Base-by-base conservation (phyloP, 1,140 invertebrate genomes). In the Gryon sp. region DNA sequence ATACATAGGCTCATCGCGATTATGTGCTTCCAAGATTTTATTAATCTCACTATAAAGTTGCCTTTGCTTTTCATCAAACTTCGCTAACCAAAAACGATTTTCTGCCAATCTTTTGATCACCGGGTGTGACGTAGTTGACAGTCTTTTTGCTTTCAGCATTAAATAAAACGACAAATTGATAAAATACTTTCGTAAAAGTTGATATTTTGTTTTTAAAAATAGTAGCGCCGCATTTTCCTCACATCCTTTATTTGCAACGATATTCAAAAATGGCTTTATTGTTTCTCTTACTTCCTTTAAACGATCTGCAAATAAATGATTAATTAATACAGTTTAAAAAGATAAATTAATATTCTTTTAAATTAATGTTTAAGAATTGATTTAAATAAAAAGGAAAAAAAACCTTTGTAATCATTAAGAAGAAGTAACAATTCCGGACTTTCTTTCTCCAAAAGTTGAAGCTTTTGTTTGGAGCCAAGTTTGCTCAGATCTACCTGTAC, bases 101-200 rank as follows among this genome's bases (percentile, higher is more conserved):
- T 96, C 93, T 63, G 94, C 92, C 15, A 98, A 87, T 65, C 94
- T 89, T 86, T 95, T 95, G 12, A 96, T 92, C 20, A 98, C 92
- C 20, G 97, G 96, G 91, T 98, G 97, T 66, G 92, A 92, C 77
- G 93, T 91, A 11, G 95, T 89, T 46, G 90, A 89, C 24, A 90
- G 85, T 70, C 91, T 92, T 83, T 93, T 93, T 32, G 92, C 89
- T 90, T 96, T 97, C 0, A 98, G 79, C 70, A 96, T 89, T 60
- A 98, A 83, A 87, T 97, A 98, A 87, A 95, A 97, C 18, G 91
- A 91, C 14, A 98, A 93, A 85, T 98, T 97, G 12, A 92, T 92
- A 75, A 93, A 95, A 82, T 98, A 98, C 85, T 95, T 95, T 66
- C 95, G 86, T 74, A 93, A 90, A 8, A 95, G 82, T 74, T 93